phyloP scores from a whole-genome alignment of 2,888 invertebrate species.

The Zygaena filipendulae region DNA sequence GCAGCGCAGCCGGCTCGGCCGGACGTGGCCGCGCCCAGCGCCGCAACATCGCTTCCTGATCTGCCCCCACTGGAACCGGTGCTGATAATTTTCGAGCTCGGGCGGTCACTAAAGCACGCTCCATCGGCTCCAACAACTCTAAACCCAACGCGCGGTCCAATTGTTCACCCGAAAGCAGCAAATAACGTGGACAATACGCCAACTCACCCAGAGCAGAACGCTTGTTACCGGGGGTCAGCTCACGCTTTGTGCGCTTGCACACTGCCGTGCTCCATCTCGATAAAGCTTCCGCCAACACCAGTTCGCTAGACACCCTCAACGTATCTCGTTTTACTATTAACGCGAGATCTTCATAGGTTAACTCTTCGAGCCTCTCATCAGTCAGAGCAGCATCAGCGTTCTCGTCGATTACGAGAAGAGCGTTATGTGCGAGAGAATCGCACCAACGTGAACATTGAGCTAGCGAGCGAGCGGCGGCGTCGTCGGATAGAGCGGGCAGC shows the following conservation, averaged over 20 bases:
- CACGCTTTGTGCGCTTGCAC: constrained; percentile 52
- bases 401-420: constrained; percentile 65
- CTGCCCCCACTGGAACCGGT: constrained; percentile 53
- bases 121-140: constrained; percentile 56
- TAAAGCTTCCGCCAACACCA: constrained; percentile 70
- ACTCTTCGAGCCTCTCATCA: constrained; percentile 60
- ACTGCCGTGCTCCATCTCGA: constrained; percentile 62
- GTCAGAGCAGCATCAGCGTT: constrained; percentile 46
- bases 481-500: constrained; percentile 43
- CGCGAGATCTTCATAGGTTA: constrained; percentile 72
- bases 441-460: constrained; percentile 64
- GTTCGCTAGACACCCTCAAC: constrained; percentile 72
- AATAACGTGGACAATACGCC: constrained; percentile 73
- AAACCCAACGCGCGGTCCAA: constrained; percentile 66
- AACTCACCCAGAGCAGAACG: constrained; percentile 57
- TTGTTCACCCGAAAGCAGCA: constrained; percentile 73
- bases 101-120: constrained; percentile 49
- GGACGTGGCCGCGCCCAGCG: constrained; percentile 55
- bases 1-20: constrained; percentile 44
- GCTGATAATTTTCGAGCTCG: constrained; percentile 50
- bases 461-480: constrained; percentile 42
- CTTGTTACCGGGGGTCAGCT: constrained; percentile 50
- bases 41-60: constrained; percentile 50
- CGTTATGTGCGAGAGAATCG: constrained; percentile 73
- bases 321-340: constrained; percentile 75